These are phyloP conservation scores for Standfussiana lucernea DNA, from an alignment of 2,888 invertebrate genomes.

Conservation along the genomic window DNA sequence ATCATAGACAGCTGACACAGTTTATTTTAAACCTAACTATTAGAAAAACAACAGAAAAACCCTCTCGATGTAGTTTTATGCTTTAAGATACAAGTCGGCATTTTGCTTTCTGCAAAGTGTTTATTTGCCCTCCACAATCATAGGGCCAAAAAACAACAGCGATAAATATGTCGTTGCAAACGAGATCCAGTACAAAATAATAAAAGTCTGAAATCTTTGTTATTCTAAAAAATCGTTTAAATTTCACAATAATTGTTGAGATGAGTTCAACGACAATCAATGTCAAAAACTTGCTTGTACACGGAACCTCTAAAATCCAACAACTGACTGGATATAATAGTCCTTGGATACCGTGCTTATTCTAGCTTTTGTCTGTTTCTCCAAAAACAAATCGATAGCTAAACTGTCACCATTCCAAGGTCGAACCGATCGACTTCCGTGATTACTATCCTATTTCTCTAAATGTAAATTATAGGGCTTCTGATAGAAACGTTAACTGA, in stretches of 20 bases:
- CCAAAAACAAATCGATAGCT: neutral
- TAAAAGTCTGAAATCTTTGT: neutral
- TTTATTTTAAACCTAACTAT: constrained; percentile 40
- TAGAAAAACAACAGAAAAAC: neutral
- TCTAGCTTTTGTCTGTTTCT: neutral
- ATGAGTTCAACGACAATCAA: neutral
- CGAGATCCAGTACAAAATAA: neutral
- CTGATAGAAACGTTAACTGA: neutral
- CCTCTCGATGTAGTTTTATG: neutral
- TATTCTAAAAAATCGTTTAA: neutral
- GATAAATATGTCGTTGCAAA: neutral
- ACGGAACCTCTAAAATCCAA: neutral
- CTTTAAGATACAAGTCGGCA: neutral
- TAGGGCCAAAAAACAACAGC: neutral
- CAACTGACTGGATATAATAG: too few relatives aligned
- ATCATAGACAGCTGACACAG: constrained; percentile 57
- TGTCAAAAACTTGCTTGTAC: neutral
- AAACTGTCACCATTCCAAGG: constrained; percentile 23
- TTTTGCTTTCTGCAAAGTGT: neutral
- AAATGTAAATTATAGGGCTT: constrained; percentile 29
- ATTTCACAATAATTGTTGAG: neutral
- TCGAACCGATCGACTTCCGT: constrained; percentile 1
- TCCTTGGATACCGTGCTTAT: neutral
- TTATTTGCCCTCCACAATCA: neutral
- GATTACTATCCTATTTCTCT: constrained; percentile 24